These are phyloP conservation scores for Mycalesis mineus DNA, from an alignment of 2,888 invertebrate genomes.

Conservation along the genomic window DNA sequence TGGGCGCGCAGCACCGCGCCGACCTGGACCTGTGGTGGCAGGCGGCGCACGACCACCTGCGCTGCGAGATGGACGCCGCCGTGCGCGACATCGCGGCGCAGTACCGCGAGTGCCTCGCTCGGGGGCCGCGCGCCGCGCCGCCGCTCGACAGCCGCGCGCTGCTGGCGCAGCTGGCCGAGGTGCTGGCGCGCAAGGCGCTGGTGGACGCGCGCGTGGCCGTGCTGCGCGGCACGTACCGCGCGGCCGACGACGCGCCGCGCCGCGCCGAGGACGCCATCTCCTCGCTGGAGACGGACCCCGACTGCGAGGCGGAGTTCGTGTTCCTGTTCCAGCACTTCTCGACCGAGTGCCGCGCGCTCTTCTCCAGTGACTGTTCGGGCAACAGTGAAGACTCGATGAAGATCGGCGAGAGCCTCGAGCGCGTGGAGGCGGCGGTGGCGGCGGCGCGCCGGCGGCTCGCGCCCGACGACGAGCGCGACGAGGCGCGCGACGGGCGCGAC, in stretches of 20 bases:
- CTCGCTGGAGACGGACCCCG: conserved; percentile 76
- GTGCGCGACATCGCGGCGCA: conserved; percentile 82
- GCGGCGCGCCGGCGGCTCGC: conserved; percentile 59
- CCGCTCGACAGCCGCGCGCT: conserved; percentile 43
- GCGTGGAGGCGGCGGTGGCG: conserved; percentile 68
- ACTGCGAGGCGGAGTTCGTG: conserved; percentile 82
- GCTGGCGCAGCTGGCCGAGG: conserved; percentile 82
- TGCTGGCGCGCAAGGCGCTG: conserved; percentile 85
- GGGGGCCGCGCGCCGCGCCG: conserved; percentile 47
- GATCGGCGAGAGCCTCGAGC: conserved; percentile 75
- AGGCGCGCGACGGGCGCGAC: conserved; percentile 20
- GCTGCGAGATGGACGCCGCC: conserved; percentile 84
- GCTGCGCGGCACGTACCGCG: conserved; percentile 78
- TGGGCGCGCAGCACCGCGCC: conserved; percentile 82
- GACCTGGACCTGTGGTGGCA: conserved; percentile 87
- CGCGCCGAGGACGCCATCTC: conserved; percentile 59
- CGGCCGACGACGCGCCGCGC: conserved; percentile 43
- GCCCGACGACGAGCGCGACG: conserved; percentile 32
- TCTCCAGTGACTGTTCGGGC: conserved; percentile 77
- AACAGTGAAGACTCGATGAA: conserved; percentile 77
- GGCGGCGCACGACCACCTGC: conserved; percentile 83
- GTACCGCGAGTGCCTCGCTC: conserved; percentile 81
- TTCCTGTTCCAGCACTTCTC: conserved; percentile 82
- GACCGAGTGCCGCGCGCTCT: conserved; percentile 79
- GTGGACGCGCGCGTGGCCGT: conserved; percentile 87